Evolutionary conservation across 2,888 invertebrate genomes (phyloP), one percentile per base, ranked within the genome.

Genomic region (Torymus aiolomorphi): DNA sequence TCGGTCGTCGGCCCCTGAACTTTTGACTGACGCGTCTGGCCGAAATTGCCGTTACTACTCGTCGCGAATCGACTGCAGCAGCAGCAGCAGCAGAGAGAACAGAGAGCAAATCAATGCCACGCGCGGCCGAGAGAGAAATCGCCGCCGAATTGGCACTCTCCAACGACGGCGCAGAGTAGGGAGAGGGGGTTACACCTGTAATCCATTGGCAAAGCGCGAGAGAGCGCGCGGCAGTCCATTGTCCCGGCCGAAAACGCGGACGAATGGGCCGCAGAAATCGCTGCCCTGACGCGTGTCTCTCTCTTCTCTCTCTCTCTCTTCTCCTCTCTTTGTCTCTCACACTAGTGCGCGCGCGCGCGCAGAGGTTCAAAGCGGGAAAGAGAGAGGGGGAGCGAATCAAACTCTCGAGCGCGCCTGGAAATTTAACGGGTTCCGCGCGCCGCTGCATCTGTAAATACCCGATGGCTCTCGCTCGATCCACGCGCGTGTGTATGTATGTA

Each of bases 131-230:
- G 54, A 70, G 18, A 4, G 42, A 42, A 69, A 62, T 62, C 61
- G 42, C 31, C 52, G 14, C n/a, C 18, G 51, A 67, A 67, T 75
- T 75, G 67, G 59, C 56, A 65, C 76, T 67, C 31, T 54, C 42
- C 42, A 42, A 42, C 42, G 42, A 42, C 42, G 42, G 8, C 42
- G 42, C 42, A 42, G 42, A 42, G 42, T 42, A 42, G 8, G 42
- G 42, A 42, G 8, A 5, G 42, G 16, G 18, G 14, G 57, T 70
- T 73, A 73, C 78, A 73, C 72, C 72, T 78, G 78, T 72, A 78
- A 78, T 78, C 78, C 66, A 78, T 72, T 59, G 77, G 14, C 62
- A 16, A n/a, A 18, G 52, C 54, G 11, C 14, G 65, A 18, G 16
- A 63, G 62, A 54, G n/a, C 59, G 18, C 10, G 12, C 51, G 18